These are phyloP conservation scores for Scytalopus superciliaris DNA, from an alignment of 2,113 vertebrate genomes.

Conservation along the genomic window DNA sequence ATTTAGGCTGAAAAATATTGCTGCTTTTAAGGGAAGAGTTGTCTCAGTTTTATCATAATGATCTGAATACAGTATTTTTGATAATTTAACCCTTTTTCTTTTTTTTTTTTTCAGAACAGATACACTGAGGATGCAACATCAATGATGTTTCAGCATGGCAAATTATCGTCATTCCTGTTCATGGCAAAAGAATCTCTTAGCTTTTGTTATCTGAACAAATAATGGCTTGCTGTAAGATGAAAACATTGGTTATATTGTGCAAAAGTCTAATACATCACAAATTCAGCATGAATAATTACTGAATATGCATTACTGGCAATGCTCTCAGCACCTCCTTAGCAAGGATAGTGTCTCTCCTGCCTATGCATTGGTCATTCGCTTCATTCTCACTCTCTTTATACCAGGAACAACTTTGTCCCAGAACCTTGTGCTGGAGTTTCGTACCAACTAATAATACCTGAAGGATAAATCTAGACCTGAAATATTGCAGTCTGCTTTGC, in stretches of 20 bases:
- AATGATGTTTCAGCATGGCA: background rate
- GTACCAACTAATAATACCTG: background rate
- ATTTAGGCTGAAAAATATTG: background rate
- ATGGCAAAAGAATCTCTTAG: background rate
- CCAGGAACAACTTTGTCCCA: background rate
- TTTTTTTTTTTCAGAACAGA: background rate
- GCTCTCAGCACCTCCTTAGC: background rate
- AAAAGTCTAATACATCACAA: background rate
- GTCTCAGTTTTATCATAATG: background rate
- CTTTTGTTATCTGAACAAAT: background rate
- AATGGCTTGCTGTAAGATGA: background rate
- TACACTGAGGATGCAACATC: background rate
- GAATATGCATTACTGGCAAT: background rate
- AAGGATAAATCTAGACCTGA: background rate
- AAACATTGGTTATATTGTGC: background rate
- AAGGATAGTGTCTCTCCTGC: background rate
- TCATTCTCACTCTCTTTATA: background rate
- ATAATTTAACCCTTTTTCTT: background rate
- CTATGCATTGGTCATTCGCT: background rate
- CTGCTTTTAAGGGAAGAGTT: background rate
- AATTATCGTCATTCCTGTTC: background rate
- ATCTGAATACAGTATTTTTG: background rate
- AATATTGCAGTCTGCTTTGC: background rate
- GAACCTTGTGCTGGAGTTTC: background rate
- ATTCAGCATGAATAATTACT: background rate